Evolutionary conservation across 2,797 vertebrate species (phyloP).

Genomic region (Helicolenus hilgendorfi): DNA sequence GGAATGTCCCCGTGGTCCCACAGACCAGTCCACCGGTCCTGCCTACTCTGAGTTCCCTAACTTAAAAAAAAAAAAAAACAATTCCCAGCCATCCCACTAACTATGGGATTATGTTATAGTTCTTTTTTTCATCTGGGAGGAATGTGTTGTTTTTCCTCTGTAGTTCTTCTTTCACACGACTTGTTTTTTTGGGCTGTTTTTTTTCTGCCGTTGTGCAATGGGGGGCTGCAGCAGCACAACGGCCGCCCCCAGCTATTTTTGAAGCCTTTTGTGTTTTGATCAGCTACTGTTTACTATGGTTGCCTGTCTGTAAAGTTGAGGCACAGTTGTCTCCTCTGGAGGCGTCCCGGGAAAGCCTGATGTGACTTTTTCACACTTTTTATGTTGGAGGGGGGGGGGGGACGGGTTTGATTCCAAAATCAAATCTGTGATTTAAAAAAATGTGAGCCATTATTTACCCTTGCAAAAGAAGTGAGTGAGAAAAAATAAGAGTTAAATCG

Average conservation of each 20-base stretch:
- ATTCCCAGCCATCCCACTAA: slow-evolving; percentile 48
- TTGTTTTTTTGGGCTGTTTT: slow-evolving; percentile 34
- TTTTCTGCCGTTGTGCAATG: slow-evolving; percentile 29
- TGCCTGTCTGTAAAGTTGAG: slow-evolving; percentile 25
- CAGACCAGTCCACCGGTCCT: slow-evolving; percentile 34
- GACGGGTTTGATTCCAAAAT: neutral
- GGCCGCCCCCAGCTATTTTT: slow-evolving; percentile 48
- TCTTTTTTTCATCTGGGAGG: slow-evolving; percentile 57
- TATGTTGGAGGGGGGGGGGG: neutral
- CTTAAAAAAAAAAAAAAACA: neutral
- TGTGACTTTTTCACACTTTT: slow-evolving; percentile 11
- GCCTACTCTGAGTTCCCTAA: slow-evolving; percentile 41
- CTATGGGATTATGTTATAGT: slow-evolving; percentile 61
- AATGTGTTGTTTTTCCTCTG: slow-evolving; percentile 75
- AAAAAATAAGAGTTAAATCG: neutral
- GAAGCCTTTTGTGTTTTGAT: slow-evolving; percentile 53
- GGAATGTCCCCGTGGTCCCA: slow-evolving; percentile 81
- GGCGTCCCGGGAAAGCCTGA: neutral
- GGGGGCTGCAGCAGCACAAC: slow-evolving; percentile 11
- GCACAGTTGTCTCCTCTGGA: slow-evolving; percentile 4
- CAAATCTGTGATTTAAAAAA: neutral
- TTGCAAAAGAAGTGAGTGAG: neutral
- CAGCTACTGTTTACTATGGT: slow-evolving; percentile 52
- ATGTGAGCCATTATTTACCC: neutral
- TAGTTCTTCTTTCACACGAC: slow-evolving; percentile 39